These are phyloP conservation scores for Suricata suricatta DNA, from an alignment of 2,113 vertebrate species.

Conservation along the genomic window DNA sequence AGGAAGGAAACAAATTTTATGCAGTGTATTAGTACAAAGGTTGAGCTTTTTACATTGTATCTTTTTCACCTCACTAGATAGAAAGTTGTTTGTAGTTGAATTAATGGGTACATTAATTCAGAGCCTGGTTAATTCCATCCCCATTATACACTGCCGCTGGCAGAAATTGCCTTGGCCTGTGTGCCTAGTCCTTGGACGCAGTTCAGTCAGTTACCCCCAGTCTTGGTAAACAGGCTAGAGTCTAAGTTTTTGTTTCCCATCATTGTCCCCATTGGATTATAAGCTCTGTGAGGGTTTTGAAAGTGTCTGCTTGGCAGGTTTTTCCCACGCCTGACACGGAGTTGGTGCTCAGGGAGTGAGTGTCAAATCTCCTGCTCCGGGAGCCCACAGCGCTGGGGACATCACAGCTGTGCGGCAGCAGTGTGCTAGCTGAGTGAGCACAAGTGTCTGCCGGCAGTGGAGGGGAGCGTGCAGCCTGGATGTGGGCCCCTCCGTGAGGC, in stretches of 20 bases:
- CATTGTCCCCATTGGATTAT: background rate
- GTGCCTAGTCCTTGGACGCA: background rate
- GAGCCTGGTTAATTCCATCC: background rate
- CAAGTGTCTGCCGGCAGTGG: background rate
- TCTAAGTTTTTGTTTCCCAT: background rate
- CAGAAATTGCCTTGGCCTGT: background rate
- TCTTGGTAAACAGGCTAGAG: background rate
- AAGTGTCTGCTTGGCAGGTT: background rate
- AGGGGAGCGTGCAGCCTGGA: background rate
- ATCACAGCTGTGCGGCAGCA: background rate
- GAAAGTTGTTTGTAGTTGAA: background rate
- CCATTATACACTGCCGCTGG: background rate
- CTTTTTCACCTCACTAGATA: background rate
- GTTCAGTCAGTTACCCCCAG: background rate
- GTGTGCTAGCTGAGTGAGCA: background rate
- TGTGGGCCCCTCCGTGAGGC: background rate
- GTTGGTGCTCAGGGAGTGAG: background rate
- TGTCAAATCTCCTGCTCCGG: background rate
- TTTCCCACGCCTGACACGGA: background rate
- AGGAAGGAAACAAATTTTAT: background rate
- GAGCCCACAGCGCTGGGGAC: background rate
- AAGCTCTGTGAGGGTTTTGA: background rate
- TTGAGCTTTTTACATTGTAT: conserved; percentile 4
- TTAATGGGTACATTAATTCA: background rate
- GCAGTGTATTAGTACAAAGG: background rate